Evolutionary conservation across 2,113 vertebrate genomes (phyloP).

Genomic region (Mesembrinibis cayennensis): DNA sequence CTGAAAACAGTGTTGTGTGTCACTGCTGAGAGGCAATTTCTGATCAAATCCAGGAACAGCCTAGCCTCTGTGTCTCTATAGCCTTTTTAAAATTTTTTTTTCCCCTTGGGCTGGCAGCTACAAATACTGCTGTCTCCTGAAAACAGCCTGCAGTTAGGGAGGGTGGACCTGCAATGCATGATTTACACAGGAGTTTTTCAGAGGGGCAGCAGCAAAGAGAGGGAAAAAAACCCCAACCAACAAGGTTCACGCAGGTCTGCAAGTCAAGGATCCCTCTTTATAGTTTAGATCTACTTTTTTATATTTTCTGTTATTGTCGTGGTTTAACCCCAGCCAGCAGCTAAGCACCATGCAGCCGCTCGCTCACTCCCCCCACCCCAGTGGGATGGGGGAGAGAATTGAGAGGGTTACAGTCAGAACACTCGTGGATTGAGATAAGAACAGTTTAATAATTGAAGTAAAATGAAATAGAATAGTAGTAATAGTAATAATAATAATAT

Average conservation of each 20-base stretch:
- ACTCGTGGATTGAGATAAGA: too few species aligned
- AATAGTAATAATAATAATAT: too few species aligned
- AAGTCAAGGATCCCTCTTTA: neutral
- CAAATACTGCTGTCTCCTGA: neutral
- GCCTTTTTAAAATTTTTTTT: neutral
- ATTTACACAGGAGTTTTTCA: neutral
- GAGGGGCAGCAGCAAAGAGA: neutral
- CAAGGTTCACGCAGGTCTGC: neutral
- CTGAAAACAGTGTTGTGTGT: neutral
- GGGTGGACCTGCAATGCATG: neutral
- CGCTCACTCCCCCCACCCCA: too few species aligned
- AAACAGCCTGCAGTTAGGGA: neutral
- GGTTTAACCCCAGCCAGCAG: too few species aligned
- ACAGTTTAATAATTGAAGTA: too few species aligned
- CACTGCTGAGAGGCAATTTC: neutral
- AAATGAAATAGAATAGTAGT: too few species aligned
- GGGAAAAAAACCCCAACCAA: rapidly evolving
- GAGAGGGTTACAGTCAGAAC: too few species aligned
- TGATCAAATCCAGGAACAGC: neutral
- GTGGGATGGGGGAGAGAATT: too few species aligned
- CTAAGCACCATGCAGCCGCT: too few species aligned
- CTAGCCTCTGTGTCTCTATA: neutral
- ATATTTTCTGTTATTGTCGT: neutral
- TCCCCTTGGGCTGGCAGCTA: neutral
- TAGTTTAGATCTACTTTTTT: neutral